Evolutionary conservation across 2,888 invertebrate genomes (phyloP), one percentile per base, ranked within the genome.

Genomic region (Dryococelus australis): DNA sequence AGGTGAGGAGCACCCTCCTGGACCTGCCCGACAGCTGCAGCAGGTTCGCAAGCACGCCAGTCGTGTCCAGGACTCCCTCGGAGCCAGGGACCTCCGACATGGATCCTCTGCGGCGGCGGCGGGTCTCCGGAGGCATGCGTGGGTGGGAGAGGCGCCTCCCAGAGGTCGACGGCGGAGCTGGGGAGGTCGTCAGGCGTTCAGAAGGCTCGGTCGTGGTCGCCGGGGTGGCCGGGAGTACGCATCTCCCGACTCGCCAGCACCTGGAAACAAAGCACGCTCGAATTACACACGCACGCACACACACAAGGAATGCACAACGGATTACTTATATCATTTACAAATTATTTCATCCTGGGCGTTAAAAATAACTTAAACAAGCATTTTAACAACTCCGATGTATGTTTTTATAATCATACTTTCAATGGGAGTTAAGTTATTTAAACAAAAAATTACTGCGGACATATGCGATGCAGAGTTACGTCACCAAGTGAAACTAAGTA

Each of bases 151-250:
- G 65, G 10, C 65, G 65, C 20, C 65, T 9, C 65, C 65, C 65
- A 9, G 65, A 65, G 65, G 65, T 65, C n/a, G n/a, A n/a, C n/a
- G n/a, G n/a, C n/a, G n/a, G n/a, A 5, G 5, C 65, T 16, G 24
- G 13, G 20, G 65, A 24, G 20, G 65, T 65, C 65, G 65, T 20
- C 4, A 16, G 16, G 10, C 20, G 24, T 16, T 8, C 10, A 6
- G 65, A 16, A 65, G 65, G 20, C 24, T 65, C 65, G 10, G 65
- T 65, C 65, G 81, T 12, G 13, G 81, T 81, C 28, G 81, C 81
- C 35, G 81, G 81, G 5, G 81, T 81, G 20, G 28, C 81, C 5
- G 81, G 81, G 83, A 20, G 83, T 83, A 83, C 83, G 83, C 83
- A 9, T 83, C 83, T 0, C 83, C 80, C 26, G n/a, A 80, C 26